Evolutionary conservation across 2,888 invertebrate genomes (phyloP).

Genomic region (Plemyria rubiginata): DNA sequence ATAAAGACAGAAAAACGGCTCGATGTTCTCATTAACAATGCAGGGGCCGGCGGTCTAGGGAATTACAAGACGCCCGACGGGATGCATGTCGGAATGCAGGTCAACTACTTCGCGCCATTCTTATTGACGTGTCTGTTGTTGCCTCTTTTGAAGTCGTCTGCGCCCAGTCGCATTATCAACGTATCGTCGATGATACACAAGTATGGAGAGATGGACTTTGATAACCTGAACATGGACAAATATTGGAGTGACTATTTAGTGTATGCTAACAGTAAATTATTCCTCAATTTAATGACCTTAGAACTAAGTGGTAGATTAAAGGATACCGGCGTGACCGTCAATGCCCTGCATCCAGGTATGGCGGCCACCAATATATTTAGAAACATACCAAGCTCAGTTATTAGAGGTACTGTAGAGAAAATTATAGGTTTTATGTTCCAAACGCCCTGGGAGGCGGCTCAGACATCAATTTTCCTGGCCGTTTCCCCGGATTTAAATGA

Average conservation of each 20-base stretch:
- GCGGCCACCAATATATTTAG: conserved; percentile 87
- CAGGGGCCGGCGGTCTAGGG: conserved; percentile 79
- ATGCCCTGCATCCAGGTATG: conserved; percentile 89
- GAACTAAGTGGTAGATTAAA: conserved; percentile 85
- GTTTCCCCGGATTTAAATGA: conserved; percentile 83
- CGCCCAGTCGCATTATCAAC: conserved; percentile 87
- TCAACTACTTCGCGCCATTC: conserved; percentile 90
- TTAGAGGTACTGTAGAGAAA: conserved; percentile 58
- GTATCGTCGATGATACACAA: conserved; percentile 86
- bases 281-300: conserved; percentile 86
- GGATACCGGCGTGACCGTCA: conserved; percentile 87
- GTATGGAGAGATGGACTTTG: conserved; percentile 74
- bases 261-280: conserved; percentile 85
- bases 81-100: conserved; percentile 88
- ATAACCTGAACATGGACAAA: conserved; percentile 79
- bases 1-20: conserved; percentile 76
- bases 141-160: conserved; percentile 81
- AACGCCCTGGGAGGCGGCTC: conserved; percentile 87
- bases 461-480: conserved; percentile 86
- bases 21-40: conserved; percentile 86
- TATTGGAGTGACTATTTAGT: conserved; percentile 80
- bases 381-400: conserved; percentile 79
- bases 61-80: conserved; percentile 86
- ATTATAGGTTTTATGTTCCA: conserved; percentile 77
- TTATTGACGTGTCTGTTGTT: conserved; percentile 87